These are phyloP conservation scores for Agrotis exclamationis DNA, from an alignment of 2,888 invertebrate species.

Conservation along the genomic window DNA sequence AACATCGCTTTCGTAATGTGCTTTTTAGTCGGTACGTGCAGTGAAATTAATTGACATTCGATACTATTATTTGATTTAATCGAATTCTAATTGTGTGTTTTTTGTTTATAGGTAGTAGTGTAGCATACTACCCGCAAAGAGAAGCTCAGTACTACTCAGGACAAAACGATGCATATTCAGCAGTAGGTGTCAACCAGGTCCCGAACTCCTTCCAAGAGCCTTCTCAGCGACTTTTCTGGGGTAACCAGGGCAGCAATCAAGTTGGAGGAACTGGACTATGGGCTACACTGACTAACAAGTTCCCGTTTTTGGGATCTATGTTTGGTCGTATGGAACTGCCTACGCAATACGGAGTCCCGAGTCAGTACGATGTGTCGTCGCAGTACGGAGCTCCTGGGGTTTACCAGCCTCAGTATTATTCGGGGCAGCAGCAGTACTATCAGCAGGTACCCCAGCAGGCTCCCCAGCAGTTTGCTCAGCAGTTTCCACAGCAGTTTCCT, in stretches of 20 bases:
- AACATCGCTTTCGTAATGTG: slow-evolving; percentile 80
- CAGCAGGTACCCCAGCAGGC: slow-evolving; percentile 69
- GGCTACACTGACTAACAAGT: slow-evolving; percentile 86
- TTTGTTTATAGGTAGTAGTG: slow-evolving; percentile 80
- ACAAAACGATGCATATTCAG: slow-evolving; percentile 80
- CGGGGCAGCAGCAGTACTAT: slow-evolving; percentile 66
- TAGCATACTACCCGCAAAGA: slow-evolving; percentile 82
- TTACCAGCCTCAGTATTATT: slow-evolving; percentile 66
- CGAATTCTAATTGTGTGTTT: slow-evolving; percentile 39
- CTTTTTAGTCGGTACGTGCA: slow-evolving; percentile 85
- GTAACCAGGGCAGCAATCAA: slow-evolving; percentile 84
- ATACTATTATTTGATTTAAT: slow-evolving; percentile 38
- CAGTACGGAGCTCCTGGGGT: slow-evolving; percentile 69
- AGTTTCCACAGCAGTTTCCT: slow-evolving; percentile 67
- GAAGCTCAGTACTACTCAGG: slow-evolving; percentile 82
- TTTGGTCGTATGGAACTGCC: slow-evolving; percentile 85
- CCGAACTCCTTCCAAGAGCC: slow-evolving; percentile 77
- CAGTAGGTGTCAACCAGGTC: slow-evolving; percentile 72
- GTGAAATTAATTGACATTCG: slow-evolving; percentile 66
- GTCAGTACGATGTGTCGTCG: slow-evolving; percentile 64
- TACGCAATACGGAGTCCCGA: slow-evolving; percentile 77
- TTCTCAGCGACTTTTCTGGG: slow-evolving; percentile 86
- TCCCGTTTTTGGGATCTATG: slow-evolving; percentile 85
- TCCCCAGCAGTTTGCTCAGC: slow-evolving; percentile 58
- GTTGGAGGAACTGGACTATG: slow-evolving; percentile 87